Evolutionary conservation across 2,888 invertebrate genomes (phyloP).

Genomic region (Hipparchia sbordonii): DNA sequence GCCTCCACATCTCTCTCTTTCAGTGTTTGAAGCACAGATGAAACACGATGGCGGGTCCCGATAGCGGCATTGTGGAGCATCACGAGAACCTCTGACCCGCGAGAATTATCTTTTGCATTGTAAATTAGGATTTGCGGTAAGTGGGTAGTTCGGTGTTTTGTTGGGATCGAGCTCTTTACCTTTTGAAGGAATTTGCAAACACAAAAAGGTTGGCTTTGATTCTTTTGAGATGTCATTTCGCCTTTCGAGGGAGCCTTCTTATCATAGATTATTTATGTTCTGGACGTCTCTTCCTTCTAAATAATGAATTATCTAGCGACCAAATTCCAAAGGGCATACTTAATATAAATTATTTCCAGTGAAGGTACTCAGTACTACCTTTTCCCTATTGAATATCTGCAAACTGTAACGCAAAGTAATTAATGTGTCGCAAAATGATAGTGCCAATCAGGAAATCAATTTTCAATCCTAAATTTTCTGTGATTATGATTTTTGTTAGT

Average conservation of each 20-base stretch:
- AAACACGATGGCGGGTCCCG: conserved; percentile 26
- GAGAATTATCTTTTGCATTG: conserved; percentile 34
- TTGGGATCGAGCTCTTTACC: conserved; percentile 19
- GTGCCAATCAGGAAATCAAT: no score
- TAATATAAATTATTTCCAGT: no score
- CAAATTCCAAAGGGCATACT: background rate
- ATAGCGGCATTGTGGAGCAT: conserved; percentile 29
- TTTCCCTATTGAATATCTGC: no score
- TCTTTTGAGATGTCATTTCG: conserved; percentile 17
- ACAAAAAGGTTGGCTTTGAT: conserved; percentile 19
- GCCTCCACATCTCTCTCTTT: no score
- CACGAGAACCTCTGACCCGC: conserved; percentile 22
- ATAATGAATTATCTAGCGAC: background rate
- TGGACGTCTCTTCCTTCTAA: background rate
- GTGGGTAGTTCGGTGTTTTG: conserved; percentile 30
- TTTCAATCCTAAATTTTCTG: no score
- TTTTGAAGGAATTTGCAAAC: conserved; percentile 8
- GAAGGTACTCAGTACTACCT: no score
- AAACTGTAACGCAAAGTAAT: no score
- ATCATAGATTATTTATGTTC: conserved; percentile 4
- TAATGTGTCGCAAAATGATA: no score
- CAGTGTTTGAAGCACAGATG: conserved; percentile 24
- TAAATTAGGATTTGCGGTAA: conserved; percentile 34
- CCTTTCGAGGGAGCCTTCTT: background rate
- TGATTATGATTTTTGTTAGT: no score